Evolutionary conservation across 2,888 invertebrate genomes (phyloP), one percentile per base, ranked within the genome.

Genomic region (Conops quadrifasciatus): DNA sequence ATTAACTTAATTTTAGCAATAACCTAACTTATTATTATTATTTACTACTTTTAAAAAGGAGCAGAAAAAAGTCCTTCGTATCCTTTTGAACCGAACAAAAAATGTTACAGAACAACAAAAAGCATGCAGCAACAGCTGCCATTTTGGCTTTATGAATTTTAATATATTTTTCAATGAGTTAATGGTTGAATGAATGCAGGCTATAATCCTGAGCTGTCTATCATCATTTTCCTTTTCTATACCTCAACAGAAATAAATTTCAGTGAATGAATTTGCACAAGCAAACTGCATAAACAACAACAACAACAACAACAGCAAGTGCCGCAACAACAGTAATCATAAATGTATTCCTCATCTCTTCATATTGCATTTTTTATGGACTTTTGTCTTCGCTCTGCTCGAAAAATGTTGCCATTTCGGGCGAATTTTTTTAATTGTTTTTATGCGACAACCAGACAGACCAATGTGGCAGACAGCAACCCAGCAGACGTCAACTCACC

Each of bases 381-480:
- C 2, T 9, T 16, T 4, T 24, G 58, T 4, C 59, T 59, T 26
- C n/a, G 26, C 26, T 16, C 13, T 3, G 16, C n/a, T 30, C 13
- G 15, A 60, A 60, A 45, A 63, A 24, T 49, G 49, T 80, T 80
- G 77, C 77, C 78, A 72, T 78, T 75, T 79, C 79, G 78, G 73
- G 16, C 15, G 24, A 21, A n/a, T 16, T 24, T 19, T 67, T 67
- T 67, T 67, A 56, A 67, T 58, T 67, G 45, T 43, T 36, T n/a
- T n/a, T n/a, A n/a, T n/a, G n/a, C n/a, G n/a, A n/a, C n/a, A n/a
- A n/a, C n/a, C n/a, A n/a, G n/a, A n/a, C n/a, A n/a, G n/a, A n/a
- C n/a, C n/a, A n/a, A n/a, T n/a, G n/a, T n/a, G n/a, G n/a, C n/a
- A n/a, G n/a, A n/a, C n/a, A n/a, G n/a, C n/a, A n/a, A n/a, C n/a